Percentiles rank a stretch among this genome's conserved stretches.
Evolutionary conservation across 2,797 vertebrate genomes (phyloP).

Genomic region (Etheostoma nigrum): DNA sequence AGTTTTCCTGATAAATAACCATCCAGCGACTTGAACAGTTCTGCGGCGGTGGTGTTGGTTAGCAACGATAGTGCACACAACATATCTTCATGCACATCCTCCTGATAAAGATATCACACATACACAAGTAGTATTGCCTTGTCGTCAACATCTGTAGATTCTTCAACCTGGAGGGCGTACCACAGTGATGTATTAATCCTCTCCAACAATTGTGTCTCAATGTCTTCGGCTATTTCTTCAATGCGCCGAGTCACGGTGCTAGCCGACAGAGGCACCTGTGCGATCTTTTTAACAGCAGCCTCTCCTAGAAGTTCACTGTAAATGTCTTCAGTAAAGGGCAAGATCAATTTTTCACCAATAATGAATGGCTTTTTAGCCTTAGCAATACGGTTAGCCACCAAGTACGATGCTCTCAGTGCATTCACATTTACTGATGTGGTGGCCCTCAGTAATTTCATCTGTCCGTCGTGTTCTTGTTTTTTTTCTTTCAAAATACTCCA

Average conservation of each 20-base stretch:
- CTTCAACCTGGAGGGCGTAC: slow-evolving; percentile 54
- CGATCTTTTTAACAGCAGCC: slow-evolving; percentile 12
- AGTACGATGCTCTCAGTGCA: no score
- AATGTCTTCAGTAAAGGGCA: slow-evolving; percentile 14
- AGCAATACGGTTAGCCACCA: slow-evolving; percentile 16
- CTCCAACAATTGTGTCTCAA: slow-evolving; percentile 48
- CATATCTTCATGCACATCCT: slow-evolving; percentile 25
- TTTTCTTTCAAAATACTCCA: no score
- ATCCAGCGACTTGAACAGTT: no score
- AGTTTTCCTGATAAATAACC: no score
- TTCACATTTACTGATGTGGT: no score
- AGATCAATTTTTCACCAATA: slow-evolving; percentile 27
- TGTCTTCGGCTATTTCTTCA: slow-evolving; percentile 8
- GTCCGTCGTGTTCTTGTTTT: no score
- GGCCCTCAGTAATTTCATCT: no score
- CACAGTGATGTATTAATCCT: slow-evolving; percentile 50
- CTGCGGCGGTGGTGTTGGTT: no score
- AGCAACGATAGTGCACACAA: no score
- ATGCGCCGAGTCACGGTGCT: neutral
- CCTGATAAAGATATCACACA: slow-evolving; percentile 22
- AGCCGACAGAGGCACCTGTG: neutral
- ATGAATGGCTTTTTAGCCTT: slow-evolving; percentile 29
- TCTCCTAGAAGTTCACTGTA: slow-evolving; percentile 22
- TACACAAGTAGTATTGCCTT: slow-evolving; percentile 49
- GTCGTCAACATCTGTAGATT: slow-evolving; percentile 51